phyloP scores from a whole-genome alignment of 2,113 vertebrate genomes.

The Varanus salvator region DNA sequence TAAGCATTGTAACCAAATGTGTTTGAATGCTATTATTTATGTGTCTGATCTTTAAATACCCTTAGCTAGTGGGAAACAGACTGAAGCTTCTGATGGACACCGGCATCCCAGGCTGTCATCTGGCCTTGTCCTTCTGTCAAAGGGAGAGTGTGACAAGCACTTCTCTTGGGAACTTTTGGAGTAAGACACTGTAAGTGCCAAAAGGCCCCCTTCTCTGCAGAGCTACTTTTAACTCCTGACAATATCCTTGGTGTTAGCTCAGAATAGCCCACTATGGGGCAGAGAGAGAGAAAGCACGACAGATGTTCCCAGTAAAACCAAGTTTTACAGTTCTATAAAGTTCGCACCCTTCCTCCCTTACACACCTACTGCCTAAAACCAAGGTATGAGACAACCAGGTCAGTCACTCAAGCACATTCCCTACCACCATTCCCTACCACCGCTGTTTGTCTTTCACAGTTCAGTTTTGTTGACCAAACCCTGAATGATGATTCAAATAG shows the following conservation, averaged over 20 bases:
- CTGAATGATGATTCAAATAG: not conserved
- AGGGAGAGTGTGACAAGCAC: constrained; percentile 73
- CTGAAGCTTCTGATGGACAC: constrained; percentile 60
- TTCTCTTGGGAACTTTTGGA: constrained; percentile 70
- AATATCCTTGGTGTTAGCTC: constrained; percentile 76
- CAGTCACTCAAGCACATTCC: not conserved
- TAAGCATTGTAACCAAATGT: constrained; percentile 55
- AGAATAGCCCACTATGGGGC: constrained; percentile 85
- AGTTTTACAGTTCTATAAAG: constrained; percentile 78
- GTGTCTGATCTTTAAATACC: constrained; percentile 70
- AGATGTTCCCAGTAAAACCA: constrained; percentile 87
- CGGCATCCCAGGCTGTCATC: constrained; percentile 67
- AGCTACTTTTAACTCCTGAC: constrained; percentile 80
- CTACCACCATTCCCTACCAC: not conserved
- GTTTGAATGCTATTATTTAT: constrained; percentile 58
- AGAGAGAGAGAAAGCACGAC: constrained; percentile 78
- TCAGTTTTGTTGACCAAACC: not conserved
- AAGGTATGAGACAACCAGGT: constrained; percentile 5
- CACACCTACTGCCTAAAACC: constrained; percentile 58
- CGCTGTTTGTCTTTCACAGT: constrained; percentile 8
- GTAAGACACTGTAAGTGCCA: constrained; percentile 52
- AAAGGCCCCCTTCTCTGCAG: constrained; percentile 72
- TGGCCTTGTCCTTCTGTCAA: constrained; percentile 73
- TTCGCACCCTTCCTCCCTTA: constrained; percentile 59
- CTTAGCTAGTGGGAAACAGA: constrained; percentile 60